A percentile compares a stretch with the other conserved stretches of the same genome.
These are phyloP conservation scores for Mastomys coucha DNA, from an alignment of 2,113 vertebrate species.

Conservation along the genomic window DNA sequence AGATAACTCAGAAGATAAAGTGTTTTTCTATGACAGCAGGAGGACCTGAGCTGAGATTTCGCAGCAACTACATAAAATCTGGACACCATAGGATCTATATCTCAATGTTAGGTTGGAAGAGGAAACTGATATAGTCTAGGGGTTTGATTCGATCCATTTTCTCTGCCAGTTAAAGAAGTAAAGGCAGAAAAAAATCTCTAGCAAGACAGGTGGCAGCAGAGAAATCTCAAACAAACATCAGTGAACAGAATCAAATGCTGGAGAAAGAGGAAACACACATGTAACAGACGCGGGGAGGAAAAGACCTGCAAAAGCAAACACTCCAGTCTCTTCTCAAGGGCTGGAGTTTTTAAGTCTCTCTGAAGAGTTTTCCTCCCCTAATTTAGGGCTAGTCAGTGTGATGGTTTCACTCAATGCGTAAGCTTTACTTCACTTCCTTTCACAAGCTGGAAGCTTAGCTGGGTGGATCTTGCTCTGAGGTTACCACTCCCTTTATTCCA, in stretches of 20 bases:
- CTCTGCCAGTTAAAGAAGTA: not conserved
- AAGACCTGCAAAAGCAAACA: not conserved
- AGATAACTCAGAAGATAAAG: not conserved
- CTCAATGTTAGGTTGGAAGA: no score
- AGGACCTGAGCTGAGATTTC: not conserved
- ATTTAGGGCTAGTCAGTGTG: not conserved
- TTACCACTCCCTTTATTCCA: not conserved
- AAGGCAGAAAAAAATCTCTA: not conserved
- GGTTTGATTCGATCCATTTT: not conserved
- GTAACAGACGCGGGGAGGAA: not conserved
- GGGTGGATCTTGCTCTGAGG: not conserved
- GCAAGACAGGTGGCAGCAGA: not conserved
- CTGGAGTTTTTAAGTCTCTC: not conserved
- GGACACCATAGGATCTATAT: not conserved
- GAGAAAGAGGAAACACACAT: not conserved
- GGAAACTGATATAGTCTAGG: not conserved
- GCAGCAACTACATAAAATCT: not conserved
- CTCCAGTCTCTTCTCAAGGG: not conserved
- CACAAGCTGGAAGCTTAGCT: not conserved
- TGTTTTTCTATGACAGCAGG: no score
- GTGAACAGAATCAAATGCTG: not conserved
- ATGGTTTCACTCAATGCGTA: not conserved
- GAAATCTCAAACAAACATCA: not conserved
- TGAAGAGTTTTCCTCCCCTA: not conserved
- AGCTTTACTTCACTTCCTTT: not conserved